A percentile compares a stretch with the other conserved stretches of the same genome.
phyloP scores from a whole-genome alignment of 1,140 invertebrate genomes.

The Saccostrea cuccullata region DNA sequence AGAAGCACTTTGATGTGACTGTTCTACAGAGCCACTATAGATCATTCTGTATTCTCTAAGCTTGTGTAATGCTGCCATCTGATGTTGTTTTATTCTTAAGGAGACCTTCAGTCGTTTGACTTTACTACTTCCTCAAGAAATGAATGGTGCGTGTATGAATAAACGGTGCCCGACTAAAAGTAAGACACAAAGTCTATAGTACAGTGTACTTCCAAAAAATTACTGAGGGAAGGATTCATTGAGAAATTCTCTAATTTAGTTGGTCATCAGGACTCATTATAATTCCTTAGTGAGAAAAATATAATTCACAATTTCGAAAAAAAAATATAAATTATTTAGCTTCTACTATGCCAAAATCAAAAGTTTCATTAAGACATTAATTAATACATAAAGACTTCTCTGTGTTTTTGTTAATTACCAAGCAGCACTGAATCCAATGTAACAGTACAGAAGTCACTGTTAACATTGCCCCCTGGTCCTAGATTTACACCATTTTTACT shows the following conservation, averaged over 20 bases:
- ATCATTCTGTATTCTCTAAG: constrained; percentile 28
- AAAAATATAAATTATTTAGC: too few species aligned
- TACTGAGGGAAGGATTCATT: background rate
- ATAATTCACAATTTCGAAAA: too few species aligned
- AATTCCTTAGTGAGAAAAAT: too few species aligned
- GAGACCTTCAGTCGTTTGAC: background rate
- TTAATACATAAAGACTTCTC: background rate
- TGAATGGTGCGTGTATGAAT: background rate
- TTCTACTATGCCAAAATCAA: too few species aligned
- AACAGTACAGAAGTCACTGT: background rate
- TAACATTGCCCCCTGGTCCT: background rate
- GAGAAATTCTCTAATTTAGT: background rate
- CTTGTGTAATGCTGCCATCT: background rate
- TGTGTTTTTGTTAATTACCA: background rate
- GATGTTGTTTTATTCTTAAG: constrained; percentile 5
- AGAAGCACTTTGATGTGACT: constrained; percentile 16
- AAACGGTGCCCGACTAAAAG: background rate
- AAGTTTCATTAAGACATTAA: too few species aligned
- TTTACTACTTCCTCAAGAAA: background rate
- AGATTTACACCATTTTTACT: constrained; percentile 8
- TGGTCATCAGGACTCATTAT: too few species aligned
- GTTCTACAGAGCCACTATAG: constrained; percentile 1
- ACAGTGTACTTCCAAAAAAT: background rate
- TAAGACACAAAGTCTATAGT: background rate
- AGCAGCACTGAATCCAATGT: background rate